Conservation (phyloP, 2,113 vertebrate genomes). For the Oncorhynchus kisutch region DNA sequence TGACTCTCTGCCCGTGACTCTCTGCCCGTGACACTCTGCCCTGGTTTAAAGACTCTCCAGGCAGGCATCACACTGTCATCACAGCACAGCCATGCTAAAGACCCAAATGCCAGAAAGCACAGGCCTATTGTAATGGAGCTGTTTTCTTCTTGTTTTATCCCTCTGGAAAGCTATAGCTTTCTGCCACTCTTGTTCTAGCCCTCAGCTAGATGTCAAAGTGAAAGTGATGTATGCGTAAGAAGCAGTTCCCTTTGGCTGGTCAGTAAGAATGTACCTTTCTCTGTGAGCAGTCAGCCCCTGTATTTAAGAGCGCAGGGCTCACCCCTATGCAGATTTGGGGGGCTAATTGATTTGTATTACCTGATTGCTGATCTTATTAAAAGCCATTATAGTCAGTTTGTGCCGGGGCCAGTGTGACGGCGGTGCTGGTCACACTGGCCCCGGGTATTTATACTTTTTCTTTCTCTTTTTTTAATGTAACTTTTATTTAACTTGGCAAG, state of each 20-base stretch:
- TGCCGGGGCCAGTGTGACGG: conserved; percentile 36
- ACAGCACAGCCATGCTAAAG: neutral
- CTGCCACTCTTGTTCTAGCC: neutral
- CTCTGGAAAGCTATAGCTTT: neutral
- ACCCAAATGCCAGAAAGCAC: neutral
- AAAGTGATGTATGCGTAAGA: neutral
- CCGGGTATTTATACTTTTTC: conserved; percentile 71
- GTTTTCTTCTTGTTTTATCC: conserved; percentile 14
- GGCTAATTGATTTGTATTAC: conserved; percentile 59
- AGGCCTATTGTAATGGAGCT: neutral
- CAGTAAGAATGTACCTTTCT: neutral
- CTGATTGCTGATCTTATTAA: conserved; percentile 56
- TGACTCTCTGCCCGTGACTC: neutral
- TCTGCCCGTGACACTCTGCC: neutral
- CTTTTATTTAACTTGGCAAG: conserved; percentile 73
- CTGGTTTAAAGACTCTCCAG: conserved; percentile 26
- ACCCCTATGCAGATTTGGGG: conserved; percentile 21
- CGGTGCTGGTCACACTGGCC: conserved; percentile 28
- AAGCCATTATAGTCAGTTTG: conserved; percentile 50
- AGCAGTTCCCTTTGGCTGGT: neutral
- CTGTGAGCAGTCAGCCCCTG: neutral
- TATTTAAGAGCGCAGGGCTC: conserved; percentile 32
- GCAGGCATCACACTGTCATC: neutral
- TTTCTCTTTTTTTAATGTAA: conserved; percentile 70
- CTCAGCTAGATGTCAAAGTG: neutral